Evolutionary conservation across 2,113 vertebrate genomes (phyloP).

Genomic region (Crocuta crocuta): DNA sequence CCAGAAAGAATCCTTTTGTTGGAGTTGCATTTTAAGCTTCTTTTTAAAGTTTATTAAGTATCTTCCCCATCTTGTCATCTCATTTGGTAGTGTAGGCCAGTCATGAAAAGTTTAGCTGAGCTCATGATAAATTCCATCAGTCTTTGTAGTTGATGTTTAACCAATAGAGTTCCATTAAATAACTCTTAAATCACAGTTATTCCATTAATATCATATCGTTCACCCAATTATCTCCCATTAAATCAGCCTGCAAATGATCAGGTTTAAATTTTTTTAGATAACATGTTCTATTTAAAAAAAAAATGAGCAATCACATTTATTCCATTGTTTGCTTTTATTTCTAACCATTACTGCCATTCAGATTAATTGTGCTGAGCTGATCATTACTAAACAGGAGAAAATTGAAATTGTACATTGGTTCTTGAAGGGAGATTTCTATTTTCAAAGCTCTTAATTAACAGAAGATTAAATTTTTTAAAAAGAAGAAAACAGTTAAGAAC

Average conservation of each 20-base stretch:
- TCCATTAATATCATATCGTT: not conserved
- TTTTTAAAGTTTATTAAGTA: not conserved
- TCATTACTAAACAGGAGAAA: not conserved
- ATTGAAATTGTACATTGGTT: not conserved
- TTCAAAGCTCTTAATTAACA: conserved; percentile 40
- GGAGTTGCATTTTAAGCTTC: not conserved
- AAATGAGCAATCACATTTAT: not conserved
- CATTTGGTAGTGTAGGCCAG: not conserved
- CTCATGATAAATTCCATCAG: not conserved
- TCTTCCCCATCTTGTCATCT: not conserved
- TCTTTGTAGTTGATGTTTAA: not conserved
- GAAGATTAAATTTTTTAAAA: conserved; percentile 51
- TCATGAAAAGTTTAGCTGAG: not conserved
- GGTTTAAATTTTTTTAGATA: not conserved
- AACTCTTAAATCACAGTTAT: not conserved
- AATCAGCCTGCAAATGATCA: not conserved
- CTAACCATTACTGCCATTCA: not conserved
- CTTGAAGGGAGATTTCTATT: conserved; percentile 37
- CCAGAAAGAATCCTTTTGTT: not conserved
- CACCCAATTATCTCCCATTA: not conserved
- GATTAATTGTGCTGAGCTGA: not conserved
- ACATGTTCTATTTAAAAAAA: not conserved
- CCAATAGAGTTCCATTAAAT: not conserved
- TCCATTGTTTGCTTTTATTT: conserved; percentile 32
- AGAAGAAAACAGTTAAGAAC: conserved; percentile 46